Evolutionary conservation across 2,888 invertebrate species (phyloP), one percentile per base, ranked within the genome.

Genomic region (Clostera curtula): DNA sequence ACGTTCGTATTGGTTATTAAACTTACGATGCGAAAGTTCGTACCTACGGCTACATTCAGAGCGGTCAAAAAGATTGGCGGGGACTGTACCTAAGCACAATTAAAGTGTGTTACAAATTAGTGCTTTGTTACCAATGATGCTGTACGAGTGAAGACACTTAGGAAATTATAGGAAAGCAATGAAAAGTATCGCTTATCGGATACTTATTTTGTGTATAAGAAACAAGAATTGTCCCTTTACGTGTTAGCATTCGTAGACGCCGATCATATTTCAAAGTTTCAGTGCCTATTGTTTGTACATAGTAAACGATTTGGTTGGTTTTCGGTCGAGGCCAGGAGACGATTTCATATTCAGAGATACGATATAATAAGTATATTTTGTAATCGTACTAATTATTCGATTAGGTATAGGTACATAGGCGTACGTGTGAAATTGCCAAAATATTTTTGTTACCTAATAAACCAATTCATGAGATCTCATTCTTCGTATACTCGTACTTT

Each of bases 281-380:
- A 72, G 76, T 75, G 75, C 68, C 74, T 77, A 67, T 74, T 68
- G 56, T 74, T 69, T 71, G 63, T 67, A 69, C 57, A 65, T 59
- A 67, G 56, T 52, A 49, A 56, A 56, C 53, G 56, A 48, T 59
- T 56, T 48, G 52, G 42, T 43, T 44, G 51, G 49, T 51, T 40
- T 35, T 29, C 32, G 40, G 38, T 44, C 47, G 42, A 37, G 45
- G 40, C 48, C 45, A 51, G 38, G 36, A 49, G 42, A 40, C 41
- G 54, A 49, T 53, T 58, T 60, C 56, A 61, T 54, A 47, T 75
- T 76, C 75, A 75, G 69, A 74, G 71, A 75, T 75, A 74, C 76
- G 73, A 74, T 77, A 73, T 73, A 67, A 63, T 55, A 60, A 48
- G 51, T 66, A 66, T 74, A 68, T 71, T 71, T 72, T 69, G 54